phyloP scores from a whole-genome alignment of 2,797 vertebrate species.

The Podarcis lilfordi region DNA sequence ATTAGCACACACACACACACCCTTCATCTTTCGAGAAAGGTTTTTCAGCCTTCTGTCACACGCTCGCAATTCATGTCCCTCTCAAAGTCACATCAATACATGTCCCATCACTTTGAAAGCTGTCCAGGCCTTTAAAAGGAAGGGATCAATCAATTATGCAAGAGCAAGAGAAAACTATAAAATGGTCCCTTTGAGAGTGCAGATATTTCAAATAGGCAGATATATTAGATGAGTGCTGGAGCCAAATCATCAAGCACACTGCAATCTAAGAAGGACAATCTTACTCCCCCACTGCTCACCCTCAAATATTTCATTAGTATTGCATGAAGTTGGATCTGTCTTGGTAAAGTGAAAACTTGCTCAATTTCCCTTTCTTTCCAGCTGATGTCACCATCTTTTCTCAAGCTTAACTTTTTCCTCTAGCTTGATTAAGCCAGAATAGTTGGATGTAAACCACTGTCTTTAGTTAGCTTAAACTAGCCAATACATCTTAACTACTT shows the following conservation, averaged over 20 bases:
- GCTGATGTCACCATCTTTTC: not conserved
- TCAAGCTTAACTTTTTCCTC: not conserved
- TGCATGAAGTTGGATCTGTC: not conserved
- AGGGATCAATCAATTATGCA: slow-evolving; percentile 42
- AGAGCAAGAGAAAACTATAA: slow-evolving; percentile 30
- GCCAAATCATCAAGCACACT: slow-evolving; percentile 48
- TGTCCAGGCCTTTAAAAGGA: slow-evolving; percentile 22
- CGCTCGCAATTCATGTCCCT: not conserved
- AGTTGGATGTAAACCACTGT: not conserved
- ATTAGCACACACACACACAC: not conserved
- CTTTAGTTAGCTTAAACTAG: not conserved
- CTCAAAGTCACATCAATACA: slow-evolving; percentile 16
- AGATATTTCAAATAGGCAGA: slow-evolving; percentile 51
- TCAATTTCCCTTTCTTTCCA: not conserved
- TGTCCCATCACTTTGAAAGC: slow-evolving; percentile 26
- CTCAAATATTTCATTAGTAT: not conserved
- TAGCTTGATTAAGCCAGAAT: not conserved
- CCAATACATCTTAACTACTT: not conserved
- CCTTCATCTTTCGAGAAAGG: not conserved
- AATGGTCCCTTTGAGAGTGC: slow-evolving; percentile 44
- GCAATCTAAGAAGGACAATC: slow-evolving; percentile 46
- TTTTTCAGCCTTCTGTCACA: not conserved
- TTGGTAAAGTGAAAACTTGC: not conserved
- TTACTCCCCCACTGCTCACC: slow-evolving; percentile 6
- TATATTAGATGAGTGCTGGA: slow-evolving; percentile 50